Evolutionary conservation across 2,888 invertebrate genomes (phyloP), one percentile per base, ranked within the genome.

Genomic region (Hirtodrosophila trivittata): DNA sequence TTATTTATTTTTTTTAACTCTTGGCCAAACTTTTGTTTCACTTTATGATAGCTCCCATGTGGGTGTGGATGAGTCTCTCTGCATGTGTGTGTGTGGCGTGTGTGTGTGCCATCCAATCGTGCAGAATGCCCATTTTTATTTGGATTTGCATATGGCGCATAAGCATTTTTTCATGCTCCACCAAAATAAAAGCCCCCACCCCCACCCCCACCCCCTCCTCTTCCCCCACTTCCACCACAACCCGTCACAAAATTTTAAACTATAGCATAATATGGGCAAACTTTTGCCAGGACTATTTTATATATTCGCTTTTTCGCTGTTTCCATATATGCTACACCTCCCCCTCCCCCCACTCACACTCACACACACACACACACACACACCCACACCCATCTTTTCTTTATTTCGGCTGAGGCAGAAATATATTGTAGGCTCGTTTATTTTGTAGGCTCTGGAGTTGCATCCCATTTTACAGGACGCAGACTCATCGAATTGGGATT

Each of bases 141-240:
- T 59, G 49, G 70, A 71, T 85, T 75, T 85, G 73, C 76, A 85
- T 85, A 82, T 83, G 77, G 77, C 65, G 74, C 74, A 80, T 83
- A 77, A 76, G 66, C 77, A 77, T 77, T 77, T 77, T 77, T 77
- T 70, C 78, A 78, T 82, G 38, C 55, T 38, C 28, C 30, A 50
- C 14, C 43, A 50, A 54, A 46, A 43, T 55, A 37, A 51, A 45
- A 26, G 9, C 25, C n/a, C 28, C 45, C 5, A 18, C n/a, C n/a
- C 4, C 41, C 28, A 28, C 28, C 1, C 28, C 1, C 28, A 25
- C 28, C 1, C 28, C 1, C 28, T 3, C 28, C n/a, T 8, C 28
- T 28, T 28, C 1, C 28, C 7, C 3, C n/a, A 8, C 2, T 9
- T 28, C 9, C 28, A 7, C 5, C 2, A 1, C 28, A 66, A 25